phyloP scores from a whole-genome alignment of 2,888 invertebrate species.

The Aphodius sticticus region DNA sequence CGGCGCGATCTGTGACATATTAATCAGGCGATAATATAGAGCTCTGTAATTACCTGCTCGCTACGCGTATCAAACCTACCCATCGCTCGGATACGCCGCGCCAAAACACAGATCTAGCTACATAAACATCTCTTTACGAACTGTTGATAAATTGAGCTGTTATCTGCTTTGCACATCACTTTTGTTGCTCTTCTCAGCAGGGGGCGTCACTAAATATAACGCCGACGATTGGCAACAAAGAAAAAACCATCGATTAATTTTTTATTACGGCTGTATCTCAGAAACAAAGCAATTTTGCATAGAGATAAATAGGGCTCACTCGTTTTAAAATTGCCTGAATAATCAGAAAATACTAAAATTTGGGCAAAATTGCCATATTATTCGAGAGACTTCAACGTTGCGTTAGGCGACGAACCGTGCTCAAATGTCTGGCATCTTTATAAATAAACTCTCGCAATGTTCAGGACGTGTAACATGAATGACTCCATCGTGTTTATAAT shows the following conservation, averaged over 20 bases:
- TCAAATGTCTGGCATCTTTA: background rate
- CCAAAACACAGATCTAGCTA: background rate
- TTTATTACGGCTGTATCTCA: too few relatives aligned
- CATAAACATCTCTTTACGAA: background rate
- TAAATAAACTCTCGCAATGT: background rate
- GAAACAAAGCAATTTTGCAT: too few relatives aligned
- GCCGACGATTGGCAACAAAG: background rate
- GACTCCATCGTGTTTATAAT: background rate
- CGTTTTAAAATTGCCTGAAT: too few relatives aligned
- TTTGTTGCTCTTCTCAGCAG: background rate
- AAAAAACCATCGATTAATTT: too few relatives aligned
- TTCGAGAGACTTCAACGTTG: too few relatives aligned
- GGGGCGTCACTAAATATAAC: background rate
- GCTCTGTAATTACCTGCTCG: constrained; percentile 26
- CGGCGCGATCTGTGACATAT: constrained; percentile 13
- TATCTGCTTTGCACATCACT: background rate
- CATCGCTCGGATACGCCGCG: background rate
- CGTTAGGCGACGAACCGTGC: too few relatives aligned
- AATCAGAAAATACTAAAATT: too few relatives aligned
- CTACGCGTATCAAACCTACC: background rate
- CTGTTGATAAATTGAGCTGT: background rate
- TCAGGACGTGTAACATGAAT: background rate
- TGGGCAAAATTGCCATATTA: too few relatives aligned
- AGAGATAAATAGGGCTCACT: too few relatives aligned
- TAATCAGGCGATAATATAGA: constrained; percentile 29